Conservation (phyloP, 2,797 vertebrate species). For the Aselliscus stoliczkanus region DNA sequence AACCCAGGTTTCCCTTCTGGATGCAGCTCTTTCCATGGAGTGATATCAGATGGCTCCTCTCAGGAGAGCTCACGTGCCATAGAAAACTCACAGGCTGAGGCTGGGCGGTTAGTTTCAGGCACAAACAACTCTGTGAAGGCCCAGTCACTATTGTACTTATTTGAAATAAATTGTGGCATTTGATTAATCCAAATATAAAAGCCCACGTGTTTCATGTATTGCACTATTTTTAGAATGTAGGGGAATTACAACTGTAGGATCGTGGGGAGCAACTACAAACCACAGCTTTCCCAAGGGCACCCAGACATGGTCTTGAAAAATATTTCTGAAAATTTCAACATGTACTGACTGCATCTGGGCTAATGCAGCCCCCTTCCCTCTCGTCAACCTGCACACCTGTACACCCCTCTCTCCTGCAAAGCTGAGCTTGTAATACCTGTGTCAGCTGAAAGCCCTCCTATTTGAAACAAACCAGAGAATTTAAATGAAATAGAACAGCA, state of each 20-base stretch:
- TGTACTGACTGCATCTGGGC: background rate
- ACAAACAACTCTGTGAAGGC: background rate
- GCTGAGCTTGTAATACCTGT: background rate
- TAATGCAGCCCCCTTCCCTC: background rate
- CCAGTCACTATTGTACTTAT: background rate
- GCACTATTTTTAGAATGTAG: background rate
- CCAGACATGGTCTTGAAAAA: background rate
- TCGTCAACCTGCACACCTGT: background rate
- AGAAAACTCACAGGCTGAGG: background rate
- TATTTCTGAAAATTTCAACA: background rate
- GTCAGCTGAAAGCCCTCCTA: background rate
- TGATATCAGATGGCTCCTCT: background rate
- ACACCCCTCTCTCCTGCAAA: fast-evolving
- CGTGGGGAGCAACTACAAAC: background rate
- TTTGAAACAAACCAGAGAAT: background rate
- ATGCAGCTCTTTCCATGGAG: background rate
- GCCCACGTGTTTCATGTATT: background rate
- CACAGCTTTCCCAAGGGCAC: background rate
- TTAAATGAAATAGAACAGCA: background rate
- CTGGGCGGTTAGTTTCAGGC: background rate
- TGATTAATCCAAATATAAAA: constrained; percentile 28
- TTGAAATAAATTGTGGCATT: background rate
- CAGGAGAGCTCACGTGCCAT: background rate
- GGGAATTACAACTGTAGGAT: background rate
- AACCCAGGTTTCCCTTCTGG: background rate